These are phyloP conservation scores for Anhinga rufa DNA, from an alignment of 2,113 vertebrate genomes.

Conservation along the genomic window DNA sequence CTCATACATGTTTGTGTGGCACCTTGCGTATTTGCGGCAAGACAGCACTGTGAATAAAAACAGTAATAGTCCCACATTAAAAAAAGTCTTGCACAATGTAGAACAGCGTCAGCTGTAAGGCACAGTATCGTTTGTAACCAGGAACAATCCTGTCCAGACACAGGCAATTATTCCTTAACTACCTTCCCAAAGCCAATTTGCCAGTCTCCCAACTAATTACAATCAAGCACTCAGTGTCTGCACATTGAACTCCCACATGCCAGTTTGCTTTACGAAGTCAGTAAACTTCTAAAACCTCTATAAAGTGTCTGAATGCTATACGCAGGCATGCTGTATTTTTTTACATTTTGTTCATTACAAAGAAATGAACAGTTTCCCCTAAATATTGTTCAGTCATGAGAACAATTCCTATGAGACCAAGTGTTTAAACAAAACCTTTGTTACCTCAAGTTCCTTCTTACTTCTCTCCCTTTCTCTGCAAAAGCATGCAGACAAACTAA, in stretches of 20 bases:
- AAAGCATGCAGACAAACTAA: neutral
- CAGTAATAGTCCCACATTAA: neutral
- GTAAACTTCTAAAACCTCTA: neutral
- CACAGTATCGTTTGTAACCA: neutral
- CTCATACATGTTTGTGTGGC: neutral
- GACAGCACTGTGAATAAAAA: neutral
- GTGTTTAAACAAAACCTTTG: neutral
- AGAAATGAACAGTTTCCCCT: neutral
- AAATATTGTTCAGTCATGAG: neutral
- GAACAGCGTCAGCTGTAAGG: neutral
- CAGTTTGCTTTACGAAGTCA: neutral
- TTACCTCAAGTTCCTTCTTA: neutral
- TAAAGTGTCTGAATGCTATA: neutral
- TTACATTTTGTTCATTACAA: neutral
- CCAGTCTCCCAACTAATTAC: constrained; percentile 35
- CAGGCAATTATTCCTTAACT: constrained; percentile 30
- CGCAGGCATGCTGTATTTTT: neutral
- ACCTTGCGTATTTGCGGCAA: neutral
- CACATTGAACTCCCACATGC: neutral
- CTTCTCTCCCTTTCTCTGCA: neutral
- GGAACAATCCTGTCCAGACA: constrained; percentile 14
- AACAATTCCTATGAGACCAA: neutral
- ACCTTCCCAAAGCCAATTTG: constrained; percentile 14
- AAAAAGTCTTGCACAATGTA: neutral
- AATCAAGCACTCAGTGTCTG: neutral